Evolutionary conservation across 2,797 vertebrate species (phyloP).

Genomic region (Chloroceryle amazona): DNA sequence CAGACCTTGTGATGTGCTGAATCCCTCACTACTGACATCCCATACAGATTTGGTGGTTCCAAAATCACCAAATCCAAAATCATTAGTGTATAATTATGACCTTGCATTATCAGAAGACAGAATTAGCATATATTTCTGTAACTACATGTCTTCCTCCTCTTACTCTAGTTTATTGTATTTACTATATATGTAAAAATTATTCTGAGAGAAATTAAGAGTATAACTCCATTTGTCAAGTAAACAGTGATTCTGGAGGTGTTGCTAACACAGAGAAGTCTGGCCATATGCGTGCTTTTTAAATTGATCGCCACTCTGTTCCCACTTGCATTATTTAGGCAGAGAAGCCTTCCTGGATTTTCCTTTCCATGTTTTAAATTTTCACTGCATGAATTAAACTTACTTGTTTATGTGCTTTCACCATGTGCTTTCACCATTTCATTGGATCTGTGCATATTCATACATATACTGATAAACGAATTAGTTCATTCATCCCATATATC

Average conservation of each 20-base stretch:
- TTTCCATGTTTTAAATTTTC: slow-evolving; percentile 1
- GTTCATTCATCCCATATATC: not conserved
- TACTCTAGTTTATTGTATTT: not conserved
- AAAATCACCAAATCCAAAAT: not conserved
- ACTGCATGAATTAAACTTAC: not conserved
- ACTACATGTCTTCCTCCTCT: not conserved
- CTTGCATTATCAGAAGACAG: not conserved
- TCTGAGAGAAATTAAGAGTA: not conserved
- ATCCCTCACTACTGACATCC: not conserved
- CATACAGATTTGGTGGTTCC: not conserved
- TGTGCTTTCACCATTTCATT: not conserved
- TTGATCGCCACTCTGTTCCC: not conserved
- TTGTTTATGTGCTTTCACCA: not conserved
- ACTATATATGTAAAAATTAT: not conserved
- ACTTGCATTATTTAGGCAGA: not conserved
- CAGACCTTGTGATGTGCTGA: rapidly evolving
- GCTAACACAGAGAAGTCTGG: not conserved
- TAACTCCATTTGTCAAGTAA: not conserved
- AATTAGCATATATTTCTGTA: not conserved
- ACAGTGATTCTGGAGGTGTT: not conserved
- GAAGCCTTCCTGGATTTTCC: not conserved
- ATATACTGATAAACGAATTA: not conserved
- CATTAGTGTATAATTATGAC: not conserved
- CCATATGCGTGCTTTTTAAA: not conserved
- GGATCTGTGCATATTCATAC: not conserved